Evolutionary conservation across 2,797 vertebrate genomes (phyloP), one percentile per base, ranked within the genome.

Genomic region (Chromobotia macracanthus): DNA sequence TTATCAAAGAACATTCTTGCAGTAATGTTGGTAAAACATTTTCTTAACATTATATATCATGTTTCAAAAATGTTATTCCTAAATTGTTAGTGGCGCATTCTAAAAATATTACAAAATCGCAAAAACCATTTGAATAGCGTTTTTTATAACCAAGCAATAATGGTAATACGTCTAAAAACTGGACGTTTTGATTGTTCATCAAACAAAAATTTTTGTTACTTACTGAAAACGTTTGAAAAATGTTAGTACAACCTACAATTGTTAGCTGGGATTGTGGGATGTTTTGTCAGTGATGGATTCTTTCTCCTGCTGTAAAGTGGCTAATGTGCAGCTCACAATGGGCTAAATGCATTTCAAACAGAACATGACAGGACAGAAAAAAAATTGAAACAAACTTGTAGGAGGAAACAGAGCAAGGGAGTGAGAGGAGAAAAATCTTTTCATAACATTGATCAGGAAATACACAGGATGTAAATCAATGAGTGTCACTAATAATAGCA

Each of bases 401-500:
- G 68, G 21, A 35, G 5, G 31, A 44, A 64, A 75, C n/a, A 50
- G 38, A 16, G 28, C 7, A 21, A n/a, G 6, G 12, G 53, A 51
- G 3, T 65, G 41, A 65, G 9, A 38, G 61, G 56, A 55, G 71
- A 66, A 56, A 25, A 50, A 72, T 68, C 65, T 50, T 31, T 31
- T 31, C 21, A 72, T 41, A 67, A 15, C 72, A 79, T 76, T 70
- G 55, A 76, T 76, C 83, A 72, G 72, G 58, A 66, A 68, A 58
- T 23, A 61, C 11, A 67, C 48, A 53, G 58, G 18, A 75, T 18
- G 15, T 65, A 72, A 76, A 84, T 84, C 80, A 76, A 79, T 84
- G 76, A 81, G 28, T 56, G 55, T 64, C n/a, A 16, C 75, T 65
- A 64, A 73, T 75, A 81, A 81, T 81, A 81, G 61, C 61, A 64